Evolutionary conservation across 2,888 invertebrate genomes (phyloP), one percentile per base, ranked within the genome.

Genomic region (Drosophila macrothrix): DNA sequence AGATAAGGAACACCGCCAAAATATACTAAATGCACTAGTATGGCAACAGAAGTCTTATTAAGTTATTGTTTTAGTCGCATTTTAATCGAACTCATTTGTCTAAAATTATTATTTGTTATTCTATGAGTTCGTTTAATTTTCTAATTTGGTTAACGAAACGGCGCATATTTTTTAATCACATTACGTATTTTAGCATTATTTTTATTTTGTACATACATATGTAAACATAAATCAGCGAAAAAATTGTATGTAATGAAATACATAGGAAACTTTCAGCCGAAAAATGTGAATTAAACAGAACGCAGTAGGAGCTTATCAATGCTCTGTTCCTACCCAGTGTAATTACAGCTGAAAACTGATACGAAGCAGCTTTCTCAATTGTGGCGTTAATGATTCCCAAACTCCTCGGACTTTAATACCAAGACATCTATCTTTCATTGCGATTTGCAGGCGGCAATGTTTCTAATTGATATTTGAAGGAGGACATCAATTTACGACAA

Each of bases 11-110:
- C 19, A 53, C 9, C 22, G 53, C 31, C 53, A 53, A 33, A n/a
- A 33, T 31, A 33, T 33, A 53, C 22, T 46, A 46, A 22, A 16
- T 22, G 14, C 14, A 53, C 4, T 52, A 52, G 29, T 29, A 52
- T 52, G 46, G 46, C 46, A 46, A 14, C 14, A 52, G n/a, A 46
- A 22, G 22, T 46, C 46, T 46, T 52, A 29, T 29, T 52, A 52
- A 29, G 52, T n/a, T 52, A 29, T 52, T 52, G 52, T 9, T 52
- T 31, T 52, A 31, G 14, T 52, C 14, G 22, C n/a, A 53, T 33
- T n/a, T n/a, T 31, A 16, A 33, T 22, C 9, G n/a, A 22, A 53
- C 33, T n/a, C 53, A 53, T 53, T 22, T 33, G 31, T 33, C 22
- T 16, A 25, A 22, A 31, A n/a, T 7, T 31, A 31, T 33, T 33